Conservation (phyloP, 2,113 vertebrate species). For the Astur gentilis region DNA sequence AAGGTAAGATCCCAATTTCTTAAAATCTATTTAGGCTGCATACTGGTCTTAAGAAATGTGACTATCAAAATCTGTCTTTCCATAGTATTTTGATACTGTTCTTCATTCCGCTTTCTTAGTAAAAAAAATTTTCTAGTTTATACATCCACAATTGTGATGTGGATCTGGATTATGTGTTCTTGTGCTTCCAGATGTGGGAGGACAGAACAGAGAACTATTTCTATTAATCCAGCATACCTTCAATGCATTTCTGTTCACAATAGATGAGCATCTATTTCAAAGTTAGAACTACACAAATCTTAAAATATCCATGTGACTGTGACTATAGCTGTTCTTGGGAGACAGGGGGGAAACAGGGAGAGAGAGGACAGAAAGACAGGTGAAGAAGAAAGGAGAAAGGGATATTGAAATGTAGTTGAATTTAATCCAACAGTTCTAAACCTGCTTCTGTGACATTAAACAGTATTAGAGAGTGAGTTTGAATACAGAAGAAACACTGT, state of each 20-base stretch:
- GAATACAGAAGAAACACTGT: not conserved
- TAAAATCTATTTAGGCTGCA: not conserved
- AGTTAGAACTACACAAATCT: not conserved
- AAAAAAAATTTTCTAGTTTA: not conserved
- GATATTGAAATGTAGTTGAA: not conserved
- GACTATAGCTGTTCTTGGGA: not conserved
- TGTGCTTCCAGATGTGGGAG: not conserved
- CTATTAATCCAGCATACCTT: not conserved
- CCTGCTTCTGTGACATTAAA: not conserved
- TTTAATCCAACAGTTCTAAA: not conserved
- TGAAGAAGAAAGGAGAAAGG: not conserved
- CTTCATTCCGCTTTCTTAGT: not conserved
- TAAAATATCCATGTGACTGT: not conserved
- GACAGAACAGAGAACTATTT: not conserved
- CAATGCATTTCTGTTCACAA: not conserved
- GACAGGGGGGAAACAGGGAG: not conserved
- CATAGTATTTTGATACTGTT: not conserved
- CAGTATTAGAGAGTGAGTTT: not conserved
- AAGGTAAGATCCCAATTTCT: conserved; percentile 45
- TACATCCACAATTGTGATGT: not conserved
- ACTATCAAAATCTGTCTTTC: not conserved
- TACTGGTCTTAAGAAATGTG: not conserved
- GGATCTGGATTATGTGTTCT: not conserved
- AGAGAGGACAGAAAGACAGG: not conserved
- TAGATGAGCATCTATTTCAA: not conserved